phyloP scores from a whole-genome alignment of 2,888 invertebrate genomes.

The Metacarcinus magister region DNA sequence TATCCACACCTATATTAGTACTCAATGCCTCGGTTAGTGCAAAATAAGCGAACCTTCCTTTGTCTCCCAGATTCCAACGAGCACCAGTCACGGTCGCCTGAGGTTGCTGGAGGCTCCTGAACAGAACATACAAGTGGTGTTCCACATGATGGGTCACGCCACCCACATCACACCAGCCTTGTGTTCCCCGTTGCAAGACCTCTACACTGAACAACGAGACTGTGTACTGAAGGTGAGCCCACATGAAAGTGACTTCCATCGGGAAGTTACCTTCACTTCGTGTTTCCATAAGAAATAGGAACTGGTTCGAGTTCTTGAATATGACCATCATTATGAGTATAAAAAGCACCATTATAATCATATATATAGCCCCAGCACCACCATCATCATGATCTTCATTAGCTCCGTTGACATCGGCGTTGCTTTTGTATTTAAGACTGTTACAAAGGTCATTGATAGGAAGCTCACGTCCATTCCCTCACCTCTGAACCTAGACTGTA shows the following conservation, averaged over 20 bases:
- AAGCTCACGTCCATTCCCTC: too few relatives aligned
- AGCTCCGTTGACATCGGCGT: neutral
- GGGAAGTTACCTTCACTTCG: neutral
- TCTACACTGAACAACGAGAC: slow-evolving; percentile 78
- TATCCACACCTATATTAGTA: neutral
- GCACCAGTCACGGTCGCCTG: slow-evolving; percentile 68
- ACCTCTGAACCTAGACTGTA: too few relatives aligned
- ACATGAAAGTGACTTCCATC: too few relatives aligned
- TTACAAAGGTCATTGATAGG: too few relatives aligned
- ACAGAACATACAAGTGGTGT: slow-evolving; percentile 77
- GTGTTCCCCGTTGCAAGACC: slow-evolving; percentile 77
- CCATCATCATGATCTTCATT: neutral
- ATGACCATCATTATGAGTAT: too few relatives aligned
- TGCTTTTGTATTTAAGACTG: too few relatives aligned
- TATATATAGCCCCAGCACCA: too few relatives aligned
- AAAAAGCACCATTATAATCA: too few relatives aligned
- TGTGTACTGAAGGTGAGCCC: slow-evolving; percentile 73
- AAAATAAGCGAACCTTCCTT: neutral
- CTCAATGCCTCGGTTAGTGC: neutral
- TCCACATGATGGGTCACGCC: slow-evolving; percentile 81
- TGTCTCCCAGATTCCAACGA: slow-evolving; percentile 78
- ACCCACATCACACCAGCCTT: slow-evolving; percentile 75
- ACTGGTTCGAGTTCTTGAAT: neutral
- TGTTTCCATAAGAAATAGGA: neutral
- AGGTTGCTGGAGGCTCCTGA: slow-evolving; percentile 80